Evolutionary conservation across 2,888 invertebrate genomes (phyloP).

Genomic region (Yponomeuta malinellus): DNA sequence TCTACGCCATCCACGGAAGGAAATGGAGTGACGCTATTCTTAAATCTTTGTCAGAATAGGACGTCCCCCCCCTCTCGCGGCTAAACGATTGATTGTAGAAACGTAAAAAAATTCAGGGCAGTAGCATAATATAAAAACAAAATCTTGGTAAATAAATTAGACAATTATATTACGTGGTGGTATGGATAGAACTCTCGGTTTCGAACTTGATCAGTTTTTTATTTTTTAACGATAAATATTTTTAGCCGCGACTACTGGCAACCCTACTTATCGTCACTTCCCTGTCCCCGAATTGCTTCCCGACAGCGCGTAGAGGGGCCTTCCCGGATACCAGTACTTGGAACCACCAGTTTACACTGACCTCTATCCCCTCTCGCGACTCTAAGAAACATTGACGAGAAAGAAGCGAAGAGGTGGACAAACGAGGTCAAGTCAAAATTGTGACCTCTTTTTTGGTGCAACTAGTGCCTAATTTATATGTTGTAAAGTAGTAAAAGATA

Average conservation of each 20-base stretch:
- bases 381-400: background rate
- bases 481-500: constrained; percentile 1
- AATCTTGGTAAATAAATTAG: too few species aligned
- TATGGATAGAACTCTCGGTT: too few species aligned
- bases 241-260: background rate
- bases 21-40: too few species aligned
- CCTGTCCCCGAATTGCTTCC: constrained; percentile 27
- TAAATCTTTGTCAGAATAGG: too few species aligned
- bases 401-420: background rate
- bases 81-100: too few species aligned
- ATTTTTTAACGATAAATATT: background rate
- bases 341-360: constrained; percentile 13
- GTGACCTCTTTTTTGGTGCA: constrained; percentile 9
- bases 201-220: too few species aligned
- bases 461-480: constrained; percentile 5
- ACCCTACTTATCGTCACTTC: constrained; percentile 18
- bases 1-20: too few species aligned
- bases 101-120: too few species aligned
- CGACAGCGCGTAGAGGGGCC: constrained; percentile 17
- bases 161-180: too few species aligned
- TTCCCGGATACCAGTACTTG: constrained; percentile 22
- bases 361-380: background rate
- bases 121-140: too few species aligned
- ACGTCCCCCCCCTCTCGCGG: too few species aligned
- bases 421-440: background rate